These are phyloP conservation scores for Larimichthys polyactis DNA, from an alignment of 2,113 vertebrate species.

Conservation along the genomic window DNA sequence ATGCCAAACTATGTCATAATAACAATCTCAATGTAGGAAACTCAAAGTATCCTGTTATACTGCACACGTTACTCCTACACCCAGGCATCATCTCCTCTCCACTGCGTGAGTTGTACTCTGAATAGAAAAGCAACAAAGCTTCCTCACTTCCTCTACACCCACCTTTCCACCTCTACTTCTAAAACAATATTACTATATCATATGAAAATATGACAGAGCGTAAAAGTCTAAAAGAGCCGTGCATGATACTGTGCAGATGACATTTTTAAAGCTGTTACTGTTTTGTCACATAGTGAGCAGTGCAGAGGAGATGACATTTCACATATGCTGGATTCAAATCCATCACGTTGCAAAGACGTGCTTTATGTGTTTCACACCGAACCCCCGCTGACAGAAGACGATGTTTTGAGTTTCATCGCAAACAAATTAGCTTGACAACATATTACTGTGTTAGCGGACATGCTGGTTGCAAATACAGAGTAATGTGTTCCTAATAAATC, in stretches of 20 bases:
- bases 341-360: constrained; percentile 11
- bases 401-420: constrained; percentile 28
- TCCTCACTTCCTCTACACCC: neutral
- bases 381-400: neutral
- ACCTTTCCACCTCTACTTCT: neutral
- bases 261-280: constrained; percentile 10
- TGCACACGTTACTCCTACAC: neutral
- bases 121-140: constrained; percentile 4
- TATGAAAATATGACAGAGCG: neutral
- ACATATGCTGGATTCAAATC: constrained; percentile 3
- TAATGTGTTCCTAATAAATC: neutral
- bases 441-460: neutral
- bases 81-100: neutral
- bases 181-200: constrained; percentile 13
- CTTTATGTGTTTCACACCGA: constrained; percentile 10
- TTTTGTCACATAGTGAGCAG: neutral
- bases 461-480: neutral
- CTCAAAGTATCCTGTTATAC: neutral
- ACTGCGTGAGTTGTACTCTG: neutral
- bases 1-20: neutral
- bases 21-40: neutral
- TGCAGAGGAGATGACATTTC: neutral
- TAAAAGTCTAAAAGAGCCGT: constrained; percentile 1
- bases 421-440: neutral
- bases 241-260: neutral